Base-by-base conservation (phyloP, 2,113 vertebrate species). In the Grammomys dolichurus region DNA sequence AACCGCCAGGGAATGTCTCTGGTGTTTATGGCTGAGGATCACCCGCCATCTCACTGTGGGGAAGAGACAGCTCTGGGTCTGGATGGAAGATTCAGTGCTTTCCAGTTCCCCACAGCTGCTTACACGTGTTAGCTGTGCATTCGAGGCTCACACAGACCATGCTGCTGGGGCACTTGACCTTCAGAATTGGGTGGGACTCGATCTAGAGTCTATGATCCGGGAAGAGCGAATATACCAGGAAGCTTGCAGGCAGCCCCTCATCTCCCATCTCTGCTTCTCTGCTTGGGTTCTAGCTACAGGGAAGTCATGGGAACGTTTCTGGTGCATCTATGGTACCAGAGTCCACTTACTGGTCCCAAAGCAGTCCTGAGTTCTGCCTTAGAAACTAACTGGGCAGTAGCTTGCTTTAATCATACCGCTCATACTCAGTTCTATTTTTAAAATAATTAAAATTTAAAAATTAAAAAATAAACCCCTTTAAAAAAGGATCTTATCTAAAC, bases 1-100 rank as follows among this genome's bases (percentile, higher is more conserved):
- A 85, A 69, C 72, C 56, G 10, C 85, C 58, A 77, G 92, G 80
- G 75, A 84, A 90, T 60, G 54, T 58, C 92, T 11, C 70, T 91
- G 94, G 48, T 51, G 13, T 91, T 80, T 78, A 9, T 89, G 72
- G 94, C 86, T 60, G 4, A 13, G 87, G 33, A 58, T 76, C 51
- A 14, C 43, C 89, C 95, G 81, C 87, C 73, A 72, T 91, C 78
- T 88, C 76, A 20, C 19, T 70, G 26, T 46, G 0, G 11, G 7
- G 20, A 12, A 84, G 51, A 85, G 76, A 51, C 63, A 72, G 54
- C 76, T 67, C 85, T 80, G 28, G 69, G 73, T 56, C 13, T 48
- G 60, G 28, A 31, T 58, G n/a, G 54, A 89, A 51, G 67, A 48
- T 11, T 48, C 28, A 3, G 7, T 63, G 69, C 7, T 1, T 54